These are phyloP conservation scores for Taxidea taxus DNA, from an alignment of 2,113 vertebrate genomes.

Conservation along the genomic window DNA sequence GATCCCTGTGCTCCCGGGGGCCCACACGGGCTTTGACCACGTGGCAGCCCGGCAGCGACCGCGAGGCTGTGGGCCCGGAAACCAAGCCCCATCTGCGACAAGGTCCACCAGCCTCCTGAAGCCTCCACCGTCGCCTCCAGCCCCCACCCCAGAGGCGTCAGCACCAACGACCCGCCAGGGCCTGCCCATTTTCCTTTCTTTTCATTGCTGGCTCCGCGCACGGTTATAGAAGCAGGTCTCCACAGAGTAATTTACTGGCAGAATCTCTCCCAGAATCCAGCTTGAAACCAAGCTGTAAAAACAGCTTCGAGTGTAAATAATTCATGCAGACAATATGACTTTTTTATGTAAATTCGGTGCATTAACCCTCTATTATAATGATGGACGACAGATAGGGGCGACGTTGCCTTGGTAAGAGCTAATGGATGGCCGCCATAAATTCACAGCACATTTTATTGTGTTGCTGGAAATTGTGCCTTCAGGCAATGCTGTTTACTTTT, in stretches of 20 bases:
- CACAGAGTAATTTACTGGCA: conserved; percentile 95
- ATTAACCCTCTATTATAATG: conserved; percentile 99
- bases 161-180: conserved; percentile 67
- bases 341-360: conserved; percentile 99
- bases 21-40: background rate
- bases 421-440: conserved; percentile 99
- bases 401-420: conserved; percentile 99
- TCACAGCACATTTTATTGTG: conserved; percentile 99
- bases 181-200: conserved; percentile 79
- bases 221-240: conserved; percentile 88
- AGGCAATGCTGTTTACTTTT: conserved; percentile 99
- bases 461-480: conserved; percentile 99
- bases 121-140: conserved; percentile 40
- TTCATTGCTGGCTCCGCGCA: conserved; percentile 78
- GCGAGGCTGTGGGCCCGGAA: background rate
- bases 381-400: conserved; percentile 99
- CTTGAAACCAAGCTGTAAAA: conserved; percentile 96
- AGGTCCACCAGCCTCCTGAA: background rate
- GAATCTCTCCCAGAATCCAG: conserved; percentile 95
- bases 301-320: conserved; percentile 99
- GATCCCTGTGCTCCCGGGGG: accelerated
- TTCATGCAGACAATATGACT: conserved; percentile 99
- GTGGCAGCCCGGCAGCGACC: background rate
- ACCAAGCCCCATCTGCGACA: background rate
- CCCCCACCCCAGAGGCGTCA: conserved; percentile 25